Evolutionary conservation across 1,140 invertebrate genomes (phyloP), one percentile per base, ranked within the genome.

Genomic region (Argopecten irradians): DNA sequence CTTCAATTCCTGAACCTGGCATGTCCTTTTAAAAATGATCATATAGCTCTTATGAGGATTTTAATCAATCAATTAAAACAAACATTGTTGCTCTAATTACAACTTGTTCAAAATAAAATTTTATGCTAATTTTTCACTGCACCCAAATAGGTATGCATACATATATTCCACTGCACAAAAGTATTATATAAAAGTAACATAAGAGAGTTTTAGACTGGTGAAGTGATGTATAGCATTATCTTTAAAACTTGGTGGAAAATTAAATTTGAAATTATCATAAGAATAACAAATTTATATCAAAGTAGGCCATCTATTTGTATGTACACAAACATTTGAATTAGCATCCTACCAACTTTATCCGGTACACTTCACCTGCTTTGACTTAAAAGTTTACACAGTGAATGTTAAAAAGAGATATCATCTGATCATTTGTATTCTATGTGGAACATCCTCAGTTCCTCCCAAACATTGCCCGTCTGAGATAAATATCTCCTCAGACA

Each of bases 331-430:
- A 71, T n/a, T 28, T 71, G 55, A 71, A 71, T 71, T 71, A 71
- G 55, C 55, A 71, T 71, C 55, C 55, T n/a, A 28, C 55, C 1
- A n/a, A 71, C 55, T 28, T n/a, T 71, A 28, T 16, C 7, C 55
- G 55, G 55, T 71, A 71, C 55, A 71, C 55, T 28, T 28, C 55
- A 28, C 22, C 55, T 71, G 22, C 55, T 71, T 16, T 71, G 55
- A 71, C 55, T 5, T 7, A 0, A n/a, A 28, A n/a, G 55, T 71
- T 71, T 71, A 71, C 55, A n/a, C 28, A 22, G 55, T 71, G 55
- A 71, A 71, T 71, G 55, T 71, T 71, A 71, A 71, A 28, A 71
- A 28, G 19, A 71, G 55, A 71, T 71, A 71, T 71, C 55, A 71
- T 5, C 55, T 71, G 55, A 71, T 71, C 55, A 71, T 71, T 71